Percentiles rank a stretch among this genome's conserved stretches.
Conservation (phyloP, 2,888 invertebrate genomes). For the Drosophila rellima region DNA sequence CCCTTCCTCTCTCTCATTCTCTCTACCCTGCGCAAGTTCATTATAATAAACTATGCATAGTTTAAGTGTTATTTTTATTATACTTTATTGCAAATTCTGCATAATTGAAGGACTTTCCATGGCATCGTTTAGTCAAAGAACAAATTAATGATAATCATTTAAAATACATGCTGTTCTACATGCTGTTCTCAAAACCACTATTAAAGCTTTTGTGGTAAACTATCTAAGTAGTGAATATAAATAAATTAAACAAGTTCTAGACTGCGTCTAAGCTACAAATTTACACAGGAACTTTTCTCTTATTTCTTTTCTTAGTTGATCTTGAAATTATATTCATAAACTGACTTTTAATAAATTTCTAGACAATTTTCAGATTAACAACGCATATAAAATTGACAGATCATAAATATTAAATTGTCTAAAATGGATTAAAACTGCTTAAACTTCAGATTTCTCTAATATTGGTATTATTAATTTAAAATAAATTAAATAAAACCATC, state of each 20-base stretch:
- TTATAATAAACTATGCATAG: slow-evolving; percentile 1
- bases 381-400: too few species aligned
- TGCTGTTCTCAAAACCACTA: neutral
- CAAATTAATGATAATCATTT: slow-evolving; percentile 7
- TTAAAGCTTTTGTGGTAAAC: neutral
- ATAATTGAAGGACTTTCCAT: slow-evolving; percentile 3
- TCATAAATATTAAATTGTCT: too few species aligned
- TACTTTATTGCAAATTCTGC: slow-evolving; percentile 14
- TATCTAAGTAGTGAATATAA: neutral
- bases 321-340: too few species aligned
- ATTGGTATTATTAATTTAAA: too few species aligned
- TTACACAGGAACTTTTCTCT: neutral
- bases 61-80: slow-evolving; percentile 11
- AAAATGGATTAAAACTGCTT: too few species aligned
- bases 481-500: too few species aligned
- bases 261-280: neutral
- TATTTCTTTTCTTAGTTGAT: neutral
- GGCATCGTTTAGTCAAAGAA: slow-evolving; percentile 1
- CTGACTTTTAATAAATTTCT: too few species aligned
- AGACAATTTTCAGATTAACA: too few species aligned
- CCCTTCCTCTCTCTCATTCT: neutral
- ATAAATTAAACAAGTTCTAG: neutral
- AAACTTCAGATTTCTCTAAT: too few species aligned
- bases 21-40: neutral
- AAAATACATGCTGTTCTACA: neutral